These are phyloP conservation scores for Tetranychus cinnabarinus DNA, from an alignment of 1,140 invertebrate genomes.

Conservation along the genomic window DNA sequence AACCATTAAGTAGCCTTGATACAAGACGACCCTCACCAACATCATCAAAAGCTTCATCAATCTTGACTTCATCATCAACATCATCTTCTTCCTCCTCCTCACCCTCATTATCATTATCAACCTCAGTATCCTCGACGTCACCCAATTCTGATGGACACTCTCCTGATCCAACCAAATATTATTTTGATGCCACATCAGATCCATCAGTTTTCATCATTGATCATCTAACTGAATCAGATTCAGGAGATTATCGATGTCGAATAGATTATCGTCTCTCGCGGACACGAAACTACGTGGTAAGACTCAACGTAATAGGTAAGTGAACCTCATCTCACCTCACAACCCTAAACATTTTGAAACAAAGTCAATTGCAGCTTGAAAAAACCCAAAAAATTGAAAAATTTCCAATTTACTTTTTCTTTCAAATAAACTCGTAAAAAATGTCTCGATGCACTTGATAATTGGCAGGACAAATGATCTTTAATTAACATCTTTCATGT, in stretches of 20 bases:
- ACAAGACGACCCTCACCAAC: neutral
- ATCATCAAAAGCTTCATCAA: neutral
- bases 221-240: constrained; percentile 47
- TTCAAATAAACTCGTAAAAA: too few relatives aligned
- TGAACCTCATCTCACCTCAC: neutral
- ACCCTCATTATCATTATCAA: neutral
- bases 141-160: neutral
- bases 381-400: too few relatives aligned
- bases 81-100: neutral
- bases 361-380: too few relatives aligned
- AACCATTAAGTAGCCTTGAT: constrained; percentile 15
- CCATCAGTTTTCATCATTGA: constrained; percentile 45
- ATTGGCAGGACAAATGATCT: too few relatives aligned
- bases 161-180: neutral
- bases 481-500: too few relatives aligned
- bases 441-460: too few relatives aligned
- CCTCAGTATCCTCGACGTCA: neutral
- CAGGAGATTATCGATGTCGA: constrained; percentile 45
- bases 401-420: too few relatives aligned
- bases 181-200: constrained; percentile 7
- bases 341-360: too few relatives aligned
- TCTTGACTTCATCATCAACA: neutral
- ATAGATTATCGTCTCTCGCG: constrained; percentile 72
- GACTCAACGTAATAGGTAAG: constrained; percentile 14
- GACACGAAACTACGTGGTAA: constrained; percentile 25